phyloP scores from a whole-genome alignment of 2,113 vertebrate genomes.

The Odocoileus virginianus region DNA sequence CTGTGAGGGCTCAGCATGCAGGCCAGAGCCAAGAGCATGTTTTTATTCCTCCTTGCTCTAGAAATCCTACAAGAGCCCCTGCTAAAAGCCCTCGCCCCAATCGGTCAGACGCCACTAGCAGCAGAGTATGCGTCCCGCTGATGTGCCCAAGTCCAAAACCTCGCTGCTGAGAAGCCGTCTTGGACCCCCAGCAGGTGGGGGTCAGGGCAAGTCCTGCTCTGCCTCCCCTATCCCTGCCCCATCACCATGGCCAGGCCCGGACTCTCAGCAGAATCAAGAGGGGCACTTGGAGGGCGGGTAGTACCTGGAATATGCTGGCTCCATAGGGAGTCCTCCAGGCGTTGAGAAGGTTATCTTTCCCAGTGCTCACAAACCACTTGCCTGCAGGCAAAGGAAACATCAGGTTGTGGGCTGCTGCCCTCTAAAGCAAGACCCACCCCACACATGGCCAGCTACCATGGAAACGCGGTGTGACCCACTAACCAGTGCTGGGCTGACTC shows the following conservation, averaged over 20 bases:
- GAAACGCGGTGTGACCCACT: neutral
- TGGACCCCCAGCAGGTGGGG: neutral
- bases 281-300: accelerated
- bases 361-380: slow-evolving; percentile 99
- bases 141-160: neutral
- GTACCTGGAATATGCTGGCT: slow-evolving; percentile 98
- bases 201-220: neutral
- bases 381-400: slow-evolving; percentile 73
- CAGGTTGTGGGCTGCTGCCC: neutral
- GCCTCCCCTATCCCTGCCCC: neutral
- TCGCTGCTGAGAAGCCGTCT: neutral
- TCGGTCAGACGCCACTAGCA: neutral
- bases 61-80: neutral
- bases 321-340: slow-evolving; percentile 98
- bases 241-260: accelerated
- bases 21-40: neutral
- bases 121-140: accelerated
- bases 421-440: neutral
- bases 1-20: accelerated
- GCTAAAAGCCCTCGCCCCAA: neutral
- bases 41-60: neutral
- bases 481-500: neutral
- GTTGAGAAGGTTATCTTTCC: slow-evolving; percentile 97
- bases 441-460: neutral
- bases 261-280: neutral